These are phyloP conservation scores for Diplodus puntazzo DNA, from an alignment of 2,797 vertebrate genomes.

Conservation along the genomic window DNA sequence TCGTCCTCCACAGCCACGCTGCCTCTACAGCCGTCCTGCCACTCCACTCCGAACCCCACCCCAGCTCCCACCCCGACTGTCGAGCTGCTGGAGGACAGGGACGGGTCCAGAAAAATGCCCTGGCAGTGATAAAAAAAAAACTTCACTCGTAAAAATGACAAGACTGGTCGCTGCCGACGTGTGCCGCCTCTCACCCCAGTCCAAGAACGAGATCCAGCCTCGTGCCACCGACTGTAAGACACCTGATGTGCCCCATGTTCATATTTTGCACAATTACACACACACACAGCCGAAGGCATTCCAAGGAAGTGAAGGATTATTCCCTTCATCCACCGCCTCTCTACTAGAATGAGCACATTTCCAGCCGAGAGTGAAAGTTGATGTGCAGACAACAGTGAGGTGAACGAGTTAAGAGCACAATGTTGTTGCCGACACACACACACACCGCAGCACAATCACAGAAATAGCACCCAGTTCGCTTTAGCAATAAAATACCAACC, in stretches of 20 bases:
- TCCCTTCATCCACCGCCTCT: background rate
- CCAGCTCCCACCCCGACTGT: conserved; percentile 59
- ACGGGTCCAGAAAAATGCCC: conserved; percentile 63
- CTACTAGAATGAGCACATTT: conserved; percentile 42
- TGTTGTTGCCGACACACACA: background rate
- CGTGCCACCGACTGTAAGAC: conserved; percentile 45
- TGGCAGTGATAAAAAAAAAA: conserved; percentile 75
- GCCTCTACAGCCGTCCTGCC: conserved; percentile 75
- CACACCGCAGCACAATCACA: conserved; percentile 71
- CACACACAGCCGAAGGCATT: conserved; percentile 55
- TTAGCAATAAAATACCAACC: conserved; percentile 37
- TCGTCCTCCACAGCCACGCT: conserved; percentile 79
- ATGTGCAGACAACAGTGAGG: background rate
- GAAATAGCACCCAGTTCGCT: conserved; percentile 14
- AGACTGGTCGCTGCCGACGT: conserved; percentile 38
- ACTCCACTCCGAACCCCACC: conserved; percentile 69
- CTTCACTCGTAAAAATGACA: conserved; percentile 5
- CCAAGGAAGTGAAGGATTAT: conserved; percentile 36
- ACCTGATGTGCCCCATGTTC: conserved; percentile 30
- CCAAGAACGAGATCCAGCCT: conserved; percentile 33
- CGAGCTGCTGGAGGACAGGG: conserved; percentile 73
- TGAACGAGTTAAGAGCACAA: conserved; percentile 1
- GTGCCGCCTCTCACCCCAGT: conserved; percentile 26
- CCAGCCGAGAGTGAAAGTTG: background rate
- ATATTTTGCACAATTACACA: conserved; percentile 61